A percentile compares a stretch with the other conserved stretches of the same genome.
Evolutionary conservation across 2,888 invertebrate species (phyloP).

Genomic region (Meganola albula): DNA sequence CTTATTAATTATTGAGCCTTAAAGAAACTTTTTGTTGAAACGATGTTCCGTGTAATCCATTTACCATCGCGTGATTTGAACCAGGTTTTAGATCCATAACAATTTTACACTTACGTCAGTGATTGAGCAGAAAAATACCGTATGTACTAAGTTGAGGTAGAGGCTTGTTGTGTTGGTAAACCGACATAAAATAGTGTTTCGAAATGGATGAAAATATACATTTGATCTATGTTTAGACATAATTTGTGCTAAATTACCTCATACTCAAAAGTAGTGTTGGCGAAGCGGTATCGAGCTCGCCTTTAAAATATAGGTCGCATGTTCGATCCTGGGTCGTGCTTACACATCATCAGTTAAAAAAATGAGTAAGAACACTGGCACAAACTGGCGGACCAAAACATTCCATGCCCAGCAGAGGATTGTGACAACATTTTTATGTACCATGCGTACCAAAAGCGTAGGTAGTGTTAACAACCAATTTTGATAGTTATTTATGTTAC

Average conservation of each 20-base stretch:
- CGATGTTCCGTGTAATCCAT: conserved; percentile 4
- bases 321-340: too few relatives aligned
- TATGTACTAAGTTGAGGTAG: background rate
- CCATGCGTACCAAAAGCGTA: too few relatives aligned
- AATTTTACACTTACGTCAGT: background rate
- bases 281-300: too few relatives aligned
- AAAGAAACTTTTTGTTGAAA: conserved; percentile 10
- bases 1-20: conserved; percentile 20
- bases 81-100: background rate
- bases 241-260: background rate
- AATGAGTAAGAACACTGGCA: too few relatives aligned
- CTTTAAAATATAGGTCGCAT: too few relatives aligned
- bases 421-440: too few relatives aligned
- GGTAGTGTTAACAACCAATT: too few relatives aligned
- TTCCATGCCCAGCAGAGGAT: too few relatives aligned
- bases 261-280: too few relatives aligned
- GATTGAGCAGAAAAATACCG: background rate
- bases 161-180: background rate
- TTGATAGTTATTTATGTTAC: too few relatives aligned
- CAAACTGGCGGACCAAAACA: too few relatives aligned
- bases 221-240: background rate
- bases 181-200: background rate
- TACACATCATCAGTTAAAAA: too few relatives aligned
- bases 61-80: background rate
- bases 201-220: background rate